Evolutionary conservation across 2,113 vertebrate species (phyloP).

Genomic region (Oriolus oriolus): DNA sequence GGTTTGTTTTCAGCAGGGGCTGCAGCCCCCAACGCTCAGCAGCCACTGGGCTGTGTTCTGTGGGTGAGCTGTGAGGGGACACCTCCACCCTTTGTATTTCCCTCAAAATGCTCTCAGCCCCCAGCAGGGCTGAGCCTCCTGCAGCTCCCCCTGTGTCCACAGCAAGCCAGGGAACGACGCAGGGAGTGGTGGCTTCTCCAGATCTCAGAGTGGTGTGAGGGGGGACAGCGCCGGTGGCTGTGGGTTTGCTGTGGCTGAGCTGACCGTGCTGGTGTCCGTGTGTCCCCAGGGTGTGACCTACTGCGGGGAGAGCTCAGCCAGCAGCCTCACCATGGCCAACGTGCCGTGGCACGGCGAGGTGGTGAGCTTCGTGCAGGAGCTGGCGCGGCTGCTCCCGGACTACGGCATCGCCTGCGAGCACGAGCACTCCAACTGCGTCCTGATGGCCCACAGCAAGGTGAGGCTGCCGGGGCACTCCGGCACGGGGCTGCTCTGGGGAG

Average conservation of each 20-base stretch:
- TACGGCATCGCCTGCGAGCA: constrained; percentile 92
- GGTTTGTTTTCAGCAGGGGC: no score
- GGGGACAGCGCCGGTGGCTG: not conserved
- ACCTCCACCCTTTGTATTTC: no score
- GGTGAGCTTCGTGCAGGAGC: constrained; percentile 82
- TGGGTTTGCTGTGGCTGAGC: not conserved
- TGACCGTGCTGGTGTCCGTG: not conserved
- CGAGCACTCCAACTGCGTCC: constrained; percentile 91
- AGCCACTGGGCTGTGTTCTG: no score
- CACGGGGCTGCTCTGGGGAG: not conserved
- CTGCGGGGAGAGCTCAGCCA: constrained; percentile 92
- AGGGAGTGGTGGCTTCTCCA: no score
- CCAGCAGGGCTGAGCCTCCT: no score
- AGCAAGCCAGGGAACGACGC: no score
- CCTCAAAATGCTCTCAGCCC: no score
- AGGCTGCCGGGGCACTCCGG: not conserved
- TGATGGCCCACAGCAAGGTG: constrained; percentile 90
- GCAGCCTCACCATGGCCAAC: constrained; percentile 94
- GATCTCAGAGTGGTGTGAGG: no score
- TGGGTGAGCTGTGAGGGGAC: no score
- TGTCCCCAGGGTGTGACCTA: constrained; percentile 88
- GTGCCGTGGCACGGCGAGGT: constrained; percentile 97
- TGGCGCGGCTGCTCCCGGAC: constrained; percentile 78
- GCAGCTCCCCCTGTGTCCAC: no score
- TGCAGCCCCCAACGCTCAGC: no score